Evolutionary conservation across 1,140 invertebrate genomes (phyloP).

Genomic region (Daktulosphaira vitifoliae): DNA sequence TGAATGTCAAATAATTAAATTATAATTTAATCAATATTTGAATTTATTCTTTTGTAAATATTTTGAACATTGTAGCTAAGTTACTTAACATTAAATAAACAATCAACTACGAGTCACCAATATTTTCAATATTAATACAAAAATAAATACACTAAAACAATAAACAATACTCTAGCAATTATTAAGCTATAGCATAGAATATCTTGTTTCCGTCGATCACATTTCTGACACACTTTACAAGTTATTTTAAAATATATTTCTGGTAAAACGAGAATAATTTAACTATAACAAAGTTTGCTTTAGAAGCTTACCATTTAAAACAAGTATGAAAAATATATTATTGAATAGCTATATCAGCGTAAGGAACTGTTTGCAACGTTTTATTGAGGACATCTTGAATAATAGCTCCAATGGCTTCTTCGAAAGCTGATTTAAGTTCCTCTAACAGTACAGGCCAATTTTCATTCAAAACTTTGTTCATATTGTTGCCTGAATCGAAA

Average conservation of each 20-base stretch:
- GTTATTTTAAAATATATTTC: constrained; percentile 1
- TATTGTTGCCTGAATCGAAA: constrained; percentile 40
- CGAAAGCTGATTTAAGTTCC: constrained; percentile 47
- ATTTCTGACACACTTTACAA: not conserved
- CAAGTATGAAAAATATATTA: not conserved
- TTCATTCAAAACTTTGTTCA: constrained; percentile 53
- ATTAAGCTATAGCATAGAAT: not conserved
- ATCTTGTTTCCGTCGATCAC: constrained; percentile 30
- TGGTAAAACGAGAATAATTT: not conserved
- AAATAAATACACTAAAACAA: not conserved
- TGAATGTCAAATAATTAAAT: too few species aligned
- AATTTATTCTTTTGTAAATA: too few species aligned
- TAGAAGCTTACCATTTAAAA: not conserved
- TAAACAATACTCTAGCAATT: not conserved
- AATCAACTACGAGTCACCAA: constrained; percentile 1
- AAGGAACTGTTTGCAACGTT: constrained; percentile 45
- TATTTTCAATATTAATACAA: too few species aligned
- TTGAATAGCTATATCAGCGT: constrained; percentile 31
- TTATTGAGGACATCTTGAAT: constrained; percentile 45
- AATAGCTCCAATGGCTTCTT: constrained; percentile 45
- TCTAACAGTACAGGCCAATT: constrained; percentile 49
- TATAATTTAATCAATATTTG: too few species aligned
- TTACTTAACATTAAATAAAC: not conserved
- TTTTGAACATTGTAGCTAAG: too few species aligned
- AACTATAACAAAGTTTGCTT: not conserved